Percentiles rank a stretch among this genome's conserved stretches.
These are phyloP conservation scores for Setipinna tenuifilis DNA, from an alignment of 2,797 vertebrate species.

Conservation along the genomic window DNA sequence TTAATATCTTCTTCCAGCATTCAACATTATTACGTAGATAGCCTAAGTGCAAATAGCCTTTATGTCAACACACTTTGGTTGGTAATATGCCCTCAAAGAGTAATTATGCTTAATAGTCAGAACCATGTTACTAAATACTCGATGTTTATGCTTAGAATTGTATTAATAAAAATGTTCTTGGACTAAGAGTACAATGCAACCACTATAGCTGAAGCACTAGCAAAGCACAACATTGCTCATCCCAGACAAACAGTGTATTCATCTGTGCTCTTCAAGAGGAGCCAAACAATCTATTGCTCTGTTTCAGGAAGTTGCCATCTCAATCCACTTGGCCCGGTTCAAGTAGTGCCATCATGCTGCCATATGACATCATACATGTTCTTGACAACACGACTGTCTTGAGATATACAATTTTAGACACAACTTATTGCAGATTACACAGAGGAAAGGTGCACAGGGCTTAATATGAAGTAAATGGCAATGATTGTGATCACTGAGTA, in stretches of 20 bases:
- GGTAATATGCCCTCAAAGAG: neutral
- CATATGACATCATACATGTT: neutral
- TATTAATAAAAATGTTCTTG: neutral
- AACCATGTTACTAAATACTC: neutral
- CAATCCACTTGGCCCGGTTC: neutral
- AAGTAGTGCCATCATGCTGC: neutral
- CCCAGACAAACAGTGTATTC: conserved; percentile 9
- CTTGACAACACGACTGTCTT: too few species aligned
- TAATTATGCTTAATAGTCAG: neutral
- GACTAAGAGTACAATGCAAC: neutral
- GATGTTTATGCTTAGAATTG: neutral
- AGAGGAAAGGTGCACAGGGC: too few species aligned
- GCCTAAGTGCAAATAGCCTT: neutral
- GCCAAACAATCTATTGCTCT: neutral
- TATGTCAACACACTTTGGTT: neutral
- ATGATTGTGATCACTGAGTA: too few species aligned
- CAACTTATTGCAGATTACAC: too few species aligned
- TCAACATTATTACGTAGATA: neutral
- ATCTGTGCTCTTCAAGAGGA: neutral
- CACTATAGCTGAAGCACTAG: neutral
- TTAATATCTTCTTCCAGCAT: neutral
- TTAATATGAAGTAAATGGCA: too few species aligned
- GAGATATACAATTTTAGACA: too few species aligned
- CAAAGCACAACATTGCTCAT: conserved; percentile 1
- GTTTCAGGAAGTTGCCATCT: neutral